Conservation (phyloP, 2,797 vertebrate genomes). For the Oreochromis mossambicus region DNA sequence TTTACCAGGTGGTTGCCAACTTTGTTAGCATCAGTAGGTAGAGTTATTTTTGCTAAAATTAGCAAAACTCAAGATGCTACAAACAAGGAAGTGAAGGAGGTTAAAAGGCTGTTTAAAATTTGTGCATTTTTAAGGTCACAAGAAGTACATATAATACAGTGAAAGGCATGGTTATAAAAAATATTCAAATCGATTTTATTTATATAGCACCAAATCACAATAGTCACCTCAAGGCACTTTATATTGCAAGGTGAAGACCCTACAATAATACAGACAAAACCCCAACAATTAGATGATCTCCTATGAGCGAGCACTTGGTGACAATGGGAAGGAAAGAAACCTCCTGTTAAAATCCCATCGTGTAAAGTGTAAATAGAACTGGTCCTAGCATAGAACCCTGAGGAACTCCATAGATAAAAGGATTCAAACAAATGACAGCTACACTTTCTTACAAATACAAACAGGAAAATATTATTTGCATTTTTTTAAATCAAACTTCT, state of each 20-base stretch:
- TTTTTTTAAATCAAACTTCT: neutral
- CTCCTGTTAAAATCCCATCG: neutral
- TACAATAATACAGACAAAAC: neutral
- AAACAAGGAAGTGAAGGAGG: neutral
- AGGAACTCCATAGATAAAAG: neutral
- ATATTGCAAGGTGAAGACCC: rapidly evolving
- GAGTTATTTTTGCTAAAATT: neutral
- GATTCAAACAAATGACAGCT: neutral
- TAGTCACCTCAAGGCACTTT: neutral
- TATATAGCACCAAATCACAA: neutral
- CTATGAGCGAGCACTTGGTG: rapidly evolving
- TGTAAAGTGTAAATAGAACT: neutral
- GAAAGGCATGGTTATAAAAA: neutral
- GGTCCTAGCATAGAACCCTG: neutral
- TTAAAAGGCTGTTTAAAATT: neutral
- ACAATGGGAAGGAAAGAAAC: neutral
- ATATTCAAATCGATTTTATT: neutral
- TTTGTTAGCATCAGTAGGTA: neutral
- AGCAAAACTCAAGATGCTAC: neutral
- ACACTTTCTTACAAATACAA: neutral
- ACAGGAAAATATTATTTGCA: neutral
- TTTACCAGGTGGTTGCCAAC: neutral
- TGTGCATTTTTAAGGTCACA: neutral
- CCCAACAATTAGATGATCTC: neutral
- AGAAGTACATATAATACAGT: neutral